Conservation (phyloP, 2,888 invertebrate species). For the Cerceris rybyensis region DNA sequence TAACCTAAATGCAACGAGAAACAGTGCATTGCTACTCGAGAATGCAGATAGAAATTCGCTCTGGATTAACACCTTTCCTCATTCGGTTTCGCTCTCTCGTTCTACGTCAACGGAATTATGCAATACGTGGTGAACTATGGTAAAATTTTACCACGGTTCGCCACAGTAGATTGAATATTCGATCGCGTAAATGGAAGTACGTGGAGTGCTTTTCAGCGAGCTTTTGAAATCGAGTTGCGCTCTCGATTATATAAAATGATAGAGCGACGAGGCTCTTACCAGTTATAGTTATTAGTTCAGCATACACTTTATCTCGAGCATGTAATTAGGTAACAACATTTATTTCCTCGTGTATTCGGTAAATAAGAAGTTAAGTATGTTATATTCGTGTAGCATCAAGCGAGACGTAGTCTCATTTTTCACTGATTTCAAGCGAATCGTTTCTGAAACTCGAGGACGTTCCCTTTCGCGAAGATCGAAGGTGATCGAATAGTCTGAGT, state of each 20-base stretch:
- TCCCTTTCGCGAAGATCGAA: constrained; percentile 8
- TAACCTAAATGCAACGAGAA: too few species aligned
- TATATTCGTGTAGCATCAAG: too few species aligned
- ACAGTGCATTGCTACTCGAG: too few species aligned
- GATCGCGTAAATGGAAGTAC: constrained; percentile 19
- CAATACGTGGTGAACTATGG: constrained; percentile 3
- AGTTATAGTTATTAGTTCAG: too few species aligned
- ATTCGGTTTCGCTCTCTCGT: constrained; percentile 15
- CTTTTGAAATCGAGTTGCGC: constrained; percentile 13
- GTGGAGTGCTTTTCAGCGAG: not conserved
- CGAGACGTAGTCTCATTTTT: too few species aligned
- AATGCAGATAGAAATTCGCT: constrained; percentile 1
- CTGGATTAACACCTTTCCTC: constrained; percentile 6
- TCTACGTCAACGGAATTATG: constrained; percentile 34
- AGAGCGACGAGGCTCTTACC: not conserved
- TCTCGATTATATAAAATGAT: constrained; percentile 44
- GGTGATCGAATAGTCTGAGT: constrained; percentile 37
- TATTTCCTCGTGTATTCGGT: too few species aligned
- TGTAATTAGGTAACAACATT: constrained; percentile 12
- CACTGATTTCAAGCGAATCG: not conserved
- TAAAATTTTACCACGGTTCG: constrained; percentile 32
- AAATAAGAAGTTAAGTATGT: too few species aligned
- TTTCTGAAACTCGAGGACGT: not conserved
- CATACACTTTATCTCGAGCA: not conserved
- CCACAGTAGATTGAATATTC: constrained; percentile 28